A percentile compares a stretch with the other conserved stretches of the same genome.
Evolutionary conservation across 1,140 invertebrate genomes (phyloP).

Genomic region (Atta cephalotes): DNA sequence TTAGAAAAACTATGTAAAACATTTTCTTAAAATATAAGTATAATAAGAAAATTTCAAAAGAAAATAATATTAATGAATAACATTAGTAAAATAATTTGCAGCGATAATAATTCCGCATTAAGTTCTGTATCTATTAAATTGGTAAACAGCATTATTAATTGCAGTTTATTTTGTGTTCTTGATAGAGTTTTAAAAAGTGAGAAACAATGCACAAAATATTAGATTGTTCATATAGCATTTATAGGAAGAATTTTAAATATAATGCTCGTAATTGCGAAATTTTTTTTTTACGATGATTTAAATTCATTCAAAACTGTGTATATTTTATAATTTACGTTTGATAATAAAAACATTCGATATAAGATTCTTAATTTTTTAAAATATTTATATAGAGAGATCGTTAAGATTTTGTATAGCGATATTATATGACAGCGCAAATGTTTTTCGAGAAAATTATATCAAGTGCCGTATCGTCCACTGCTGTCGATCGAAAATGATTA

Average conservation of each 20-base stretch:
- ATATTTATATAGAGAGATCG: neutral
- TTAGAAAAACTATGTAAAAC: neutral
- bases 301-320: neutral
- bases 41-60: neutral
- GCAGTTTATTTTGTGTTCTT: neutral
- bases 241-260: neutral
- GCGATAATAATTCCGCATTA: neutral
- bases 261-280: neutral
- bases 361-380: slow-evolving; percentile 13
- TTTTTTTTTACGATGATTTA: neutral
- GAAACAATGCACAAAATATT: neutral
- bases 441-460: slow-evolving; percentile 44
- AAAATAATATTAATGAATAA: neutral
- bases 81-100: neutral
- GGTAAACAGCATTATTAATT: neutral
- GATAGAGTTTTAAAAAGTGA: neutral
- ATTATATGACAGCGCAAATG: neutral
- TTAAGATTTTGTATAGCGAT: neutral
- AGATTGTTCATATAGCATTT: neutral
- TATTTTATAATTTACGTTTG: neutral
- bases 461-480: neutral
- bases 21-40: neutral
- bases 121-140: neutral
- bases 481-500: slow-evolving; percentile 29
- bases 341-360: neutral